Base-by-base conservation (phyloP, 2,797 vertebrate species). In the Sylvilagus floridanus region DNA sequence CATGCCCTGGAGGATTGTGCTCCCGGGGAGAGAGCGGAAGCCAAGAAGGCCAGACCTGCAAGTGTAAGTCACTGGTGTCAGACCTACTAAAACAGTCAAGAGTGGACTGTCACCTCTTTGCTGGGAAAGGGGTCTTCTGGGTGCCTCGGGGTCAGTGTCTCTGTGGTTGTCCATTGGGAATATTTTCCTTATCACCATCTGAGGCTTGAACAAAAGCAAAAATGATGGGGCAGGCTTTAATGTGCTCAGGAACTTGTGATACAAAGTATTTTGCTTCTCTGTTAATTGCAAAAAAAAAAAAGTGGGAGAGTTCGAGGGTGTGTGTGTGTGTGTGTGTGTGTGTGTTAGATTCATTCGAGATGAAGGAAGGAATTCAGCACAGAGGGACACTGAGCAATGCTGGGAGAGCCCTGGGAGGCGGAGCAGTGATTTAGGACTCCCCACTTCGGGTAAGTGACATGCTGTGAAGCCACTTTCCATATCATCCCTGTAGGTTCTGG, bases 51-150 rank as follows among this genome's bases (percentile, higher is more conserved):
- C 69, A 54, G 66, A 73, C 42, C 11, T 16, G 7, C 19, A 95
- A 77, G 2, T 35, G 83, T 97, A 86, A 97, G 96, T 96, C 72
- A 65, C 52, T 62, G 93, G 76, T 91, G 79, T 85, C 50, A 54
- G 63, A 93, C 66, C 94, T 94, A 26, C 66, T 69, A 79, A 63
- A 63, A 19, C 13, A 71, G 4, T 17, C 14, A 28, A 37, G 52
- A 75, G 19, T 14, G 6, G 2, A 8, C 4, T 17, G 9, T 14
- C 78, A 32, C 24, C 12, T 21, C 63, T 90, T 52, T 65, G 68
- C 47, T 24, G 0, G 30, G 19, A 12, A 10, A 63, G n/a, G 63
- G 26, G 8, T 37, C 35, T 63, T 63, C 78, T 26, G 7, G 30
- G 66, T 30, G 3, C 42, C 72, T 85, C 21, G 37, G 71, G 21